Percentiles rank a stretch among this genome's conserved stretches.
Evolutionary conservation across 2,113 vertebrate species (phyloP).

Genomic region (Macrotis lagotis): DNA sequence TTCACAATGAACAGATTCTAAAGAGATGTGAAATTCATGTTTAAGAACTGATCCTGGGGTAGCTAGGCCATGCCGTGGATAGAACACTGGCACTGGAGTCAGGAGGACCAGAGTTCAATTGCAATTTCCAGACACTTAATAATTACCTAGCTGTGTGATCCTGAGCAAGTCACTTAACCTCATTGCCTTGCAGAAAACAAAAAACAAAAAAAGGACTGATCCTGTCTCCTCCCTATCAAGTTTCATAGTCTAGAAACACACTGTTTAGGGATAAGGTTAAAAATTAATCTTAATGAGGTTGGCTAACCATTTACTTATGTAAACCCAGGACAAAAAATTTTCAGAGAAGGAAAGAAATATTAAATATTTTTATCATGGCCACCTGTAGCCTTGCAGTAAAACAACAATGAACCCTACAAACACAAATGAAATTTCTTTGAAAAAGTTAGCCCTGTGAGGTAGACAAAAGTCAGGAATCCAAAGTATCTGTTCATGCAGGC

Average conservation of each 20-base stretch:
- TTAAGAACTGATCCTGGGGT: conserved; percentile 30
- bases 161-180: no score
- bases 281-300: background rate
- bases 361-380: background rate
- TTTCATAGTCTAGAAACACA: conserved; percentile 25
- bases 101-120: no score
- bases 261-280: background rate
- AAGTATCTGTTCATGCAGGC: background rate
- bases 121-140: no score
- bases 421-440: background rate
- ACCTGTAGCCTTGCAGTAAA: background rate
- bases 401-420: background rate
- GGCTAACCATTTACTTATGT: conserved; percentile 16
- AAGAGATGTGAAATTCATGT: conserved; percentile 37
- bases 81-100: no score
- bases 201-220: no score
- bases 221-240: background rate
- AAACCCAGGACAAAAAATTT: background rate
- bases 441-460: background rate
- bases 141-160: no score
- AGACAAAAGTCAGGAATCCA: background rate
- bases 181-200: no score
- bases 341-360: conserved; percentile 42
- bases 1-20: conserved; percentile 6
- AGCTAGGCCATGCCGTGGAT: no score